Conservation (phyloP, 1,140 invertebrate species). For the Procambarus clarkii region DNA sequence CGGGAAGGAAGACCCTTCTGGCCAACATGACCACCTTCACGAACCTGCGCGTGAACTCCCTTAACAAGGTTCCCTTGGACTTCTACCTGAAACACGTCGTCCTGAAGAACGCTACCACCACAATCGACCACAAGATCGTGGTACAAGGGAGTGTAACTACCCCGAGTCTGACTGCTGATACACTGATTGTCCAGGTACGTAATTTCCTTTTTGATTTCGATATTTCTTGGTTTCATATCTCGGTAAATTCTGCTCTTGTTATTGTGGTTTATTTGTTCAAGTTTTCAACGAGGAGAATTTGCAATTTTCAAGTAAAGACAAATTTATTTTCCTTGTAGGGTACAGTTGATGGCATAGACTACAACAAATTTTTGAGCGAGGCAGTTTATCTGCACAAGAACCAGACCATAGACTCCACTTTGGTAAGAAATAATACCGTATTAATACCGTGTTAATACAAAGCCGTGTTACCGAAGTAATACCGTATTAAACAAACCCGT, state of each 20-base stretch:
- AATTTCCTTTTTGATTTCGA: neutral
- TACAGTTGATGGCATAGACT: constrained; percentile 17
- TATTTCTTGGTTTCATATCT: no score
- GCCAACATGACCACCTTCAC: constrained; percentile 39
- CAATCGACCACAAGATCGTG: neutral
- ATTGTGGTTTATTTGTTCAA: no score
- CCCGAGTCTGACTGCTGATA: neutral
- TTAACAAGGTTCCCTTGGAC: neutral
- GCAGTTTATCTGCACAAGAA: constrained; percentile 32
- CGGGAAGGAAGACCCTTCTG: constrained; percentile 24
- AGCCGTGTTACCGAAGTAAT: neutral
- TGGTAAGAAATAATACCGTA: constrained; percentile 1
- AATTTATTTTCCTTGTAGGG: neutral
- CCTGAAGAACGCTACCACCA: neutral
- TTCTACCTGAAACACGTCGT: neutral
- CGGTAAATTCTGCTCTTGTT: no score
- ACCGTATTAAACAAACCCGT: no score
- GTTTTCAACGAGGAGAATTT: neutral
- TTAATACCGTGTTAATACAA: no score
- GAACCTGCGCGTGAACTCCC: neutral
- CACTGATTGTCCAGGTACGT: constrained; percentile 4
- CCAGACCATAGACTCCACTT: neutral
- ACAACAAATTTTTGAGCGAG: constrained; percentile 14
- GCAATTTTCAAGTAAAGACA: neutral
- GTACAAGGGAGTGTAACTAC: neutral